These are phyloP conservation scores for Acanthis flammea DNA, from an alignment of 2,797 vertebrate species.

Conservation along the genomic window DNA sequence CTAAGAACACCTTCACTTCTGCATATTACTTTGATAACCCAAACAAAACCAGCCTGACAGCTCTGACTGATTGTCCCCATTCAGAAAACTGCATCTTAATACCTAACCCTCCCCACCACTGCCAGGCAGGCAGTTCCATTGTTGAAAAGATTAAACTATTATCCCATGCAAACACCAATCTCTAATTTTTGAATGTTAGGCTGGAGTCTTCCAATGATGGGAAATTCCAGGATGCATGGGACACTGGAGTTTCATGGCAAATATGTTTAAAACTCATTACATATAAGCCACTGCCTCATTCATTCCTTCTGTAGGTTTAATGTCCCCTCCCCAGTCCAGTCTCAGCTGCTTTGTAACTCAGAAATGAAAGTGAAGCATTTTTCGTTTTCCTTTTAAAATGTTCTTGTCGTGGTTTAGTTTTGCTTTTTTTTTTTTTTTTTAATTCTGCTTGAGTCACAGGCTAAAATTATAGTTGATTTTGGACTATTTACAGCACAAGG, in stretches of 20 bases:
- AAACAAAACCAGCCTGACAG: not conserved
- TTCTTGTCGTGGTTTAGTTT: not conserved
- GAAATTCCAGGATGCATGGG: not conserved
- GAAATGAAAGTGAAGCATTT: conserved; percentile 28
- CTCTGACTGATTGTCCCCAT: not conserved
- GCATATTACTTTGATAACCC: not conserved
- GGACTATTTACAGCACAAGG: conserved; percentile 24
- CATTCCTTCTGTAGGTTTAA: not conserved
- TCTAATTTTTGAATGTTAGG: not conserved
- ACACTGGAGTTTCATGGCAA: not conserved
- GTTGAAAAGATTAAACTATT: conserved; percentile 2
- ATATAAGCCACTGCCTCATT: not conserved
- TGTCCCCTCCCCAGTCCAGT: not conserved
- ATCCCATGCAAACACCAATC: not conserved
- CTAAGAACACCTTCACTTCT: not conserved
- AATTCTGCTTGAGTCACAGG: conserved; percentile 11
- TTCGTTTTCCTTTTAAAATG: not conserved
- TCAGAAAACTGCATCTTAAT: not conserved
- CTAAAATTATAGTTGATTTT: conserved; percentile 45
- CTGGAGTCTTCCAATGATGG: not conserved
- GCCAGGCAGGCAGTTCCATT: not conserved
- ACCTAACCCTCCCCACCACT: not conserved
- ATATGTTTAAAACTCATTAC: not conserved
- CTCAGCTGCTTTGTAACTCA: not conserved
- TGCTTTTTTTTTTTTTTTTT: not conserved